These are phyloP conservation scores for Drosophila obscura DNA, from an alignment of 1,140 invertebrate species.

Conservation along the genomic window DNA sequence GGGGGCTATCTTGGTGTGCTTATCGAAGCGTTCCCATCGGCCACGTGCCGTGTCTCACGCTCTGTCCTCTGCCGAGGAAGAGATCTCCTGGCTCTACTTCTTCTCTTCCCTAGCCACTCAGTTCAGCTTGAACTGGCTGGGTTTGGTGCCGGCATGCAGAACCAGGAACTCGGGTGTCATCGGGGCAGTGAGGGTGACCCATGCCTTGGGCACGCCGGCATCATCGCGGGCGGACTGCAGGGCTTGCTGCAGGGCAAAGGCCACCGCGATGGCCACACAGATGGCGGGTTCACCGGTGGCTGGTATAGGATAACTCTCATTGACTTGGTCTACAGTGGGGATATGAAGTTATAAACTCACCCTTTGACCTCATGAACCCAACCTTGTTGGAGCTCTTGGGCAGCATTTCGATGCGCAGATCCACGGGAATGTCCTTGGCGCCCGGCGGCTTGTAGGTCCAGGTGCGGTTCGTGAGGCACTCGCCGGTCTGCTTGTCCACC, in stretches of 20 bases:
- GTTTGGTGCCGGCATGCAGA: slow-evolving; percentile 73
- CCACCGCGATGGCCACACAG: slow-evolving; percentile 87
- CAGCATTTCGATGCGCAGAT: slow-evolving; percentile 90
- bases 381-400: slow-evolving; percentile 89
- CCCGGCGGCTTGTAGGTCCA: slow-evolving; percentile 93
- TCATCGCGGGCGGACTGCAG: slow-evolving; percentile 87
- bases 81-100: neutral
- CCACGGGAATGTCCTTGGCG: slow-evolving; percentile 92
- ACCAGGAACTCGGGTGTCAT: slow-evolving; percentile 84
- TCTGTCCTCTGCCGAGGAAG: neutral
- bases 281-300: slow-evolving; percentile 91
- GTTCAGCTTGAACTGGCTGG: slow-evolving; percentile 60
- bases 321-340: neutral
- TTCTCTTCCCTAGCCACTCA: slow-evolving; percentile 20
- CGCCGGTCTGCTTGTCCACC: slow-evolving; percentile 88
- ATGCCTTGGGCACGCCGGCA: slow-evolving; percentile 84
- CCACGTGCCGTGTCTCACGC: slow-evolving; percentile 68
- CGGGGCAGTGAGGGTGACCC: slow-evolving; percentile 85
- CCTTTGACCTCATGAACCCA: slow-evolving; percentile 91
- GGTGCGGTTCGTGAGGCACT: slow-evolving; percentile 89
- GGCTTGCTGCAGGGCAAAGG: slow-evolving; percentile 90
- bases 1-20: slow-evolving; percentile 45
- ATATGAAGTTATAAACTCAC: slow-evolving; percentile 84
- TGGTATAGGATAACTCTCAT: slow-evolving; percentile 67
- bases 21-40: slow-evolving; percentile 58